Conservation (phyloP, 2,113 vertebrate species). For the Phalacrocorax brasilianus region DNA sequence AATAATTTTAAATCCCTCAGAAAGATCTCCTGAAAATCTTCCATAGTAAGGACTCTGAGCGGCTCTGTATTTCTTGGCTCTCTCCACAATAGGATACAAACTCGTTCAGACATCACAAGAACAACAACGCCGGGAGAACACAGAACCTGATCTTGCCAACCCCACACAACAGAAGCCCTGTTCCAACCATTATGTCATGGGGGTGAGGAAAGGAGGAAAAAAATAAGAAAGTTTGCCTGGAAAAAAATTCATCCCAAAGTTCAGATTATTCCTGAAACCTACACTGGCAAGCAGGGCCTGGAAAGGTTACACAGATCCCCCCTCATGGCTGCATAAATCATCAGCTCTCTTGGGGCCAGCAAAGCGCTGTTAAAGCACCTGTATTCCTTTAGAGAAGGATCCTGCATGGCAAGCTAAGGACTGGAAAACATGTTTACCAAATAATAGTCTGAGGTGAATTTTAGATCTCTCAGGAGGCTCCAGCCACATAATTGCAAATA, state of each 20-base stretch:
- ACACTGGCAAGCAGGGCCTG: background rate
- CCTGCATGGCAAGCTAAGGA: background rate
- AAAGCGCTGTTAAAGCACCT: background rate
- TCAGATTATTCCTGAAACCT: background rate
- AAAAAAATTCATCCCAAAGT: background rate
- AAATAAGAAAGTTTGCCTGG: background rate
- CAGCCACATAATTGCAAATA: slow-evolving; percentile 26
- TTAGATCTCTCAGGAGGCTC: background rate
- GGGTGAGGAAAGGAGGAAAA: background rate
- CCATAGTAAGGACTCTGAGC: background rate
- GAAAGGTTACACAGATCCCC: background rate
- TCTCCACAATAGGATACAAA: background rate
- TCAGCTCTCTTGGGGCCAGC: background rate
- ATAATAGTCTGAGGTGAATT: background rate
- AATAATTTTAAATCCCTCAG: background rate
- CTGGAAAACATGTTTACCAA: background rate
- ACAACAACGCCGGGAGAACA: background rate
- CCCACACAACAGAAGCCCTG: background rate
- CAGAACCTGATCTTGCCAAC: background rate
- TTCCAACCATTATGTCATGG: background rate
- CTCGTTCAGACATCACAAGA: background rate
- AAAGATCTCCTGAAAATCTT: background rate
- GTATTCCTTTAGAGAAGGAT: background rate
- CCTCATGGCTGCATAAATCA: background rate
- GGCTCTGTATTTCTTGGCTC: background rate